Percentiles rank a stretch among this genome's conserved stretches.
These are phyloP conservation scores for Chrosomus eos DNA, from an alignment of 2,797 vertebrate genomes.

Conservation along the genomic window DNA sequence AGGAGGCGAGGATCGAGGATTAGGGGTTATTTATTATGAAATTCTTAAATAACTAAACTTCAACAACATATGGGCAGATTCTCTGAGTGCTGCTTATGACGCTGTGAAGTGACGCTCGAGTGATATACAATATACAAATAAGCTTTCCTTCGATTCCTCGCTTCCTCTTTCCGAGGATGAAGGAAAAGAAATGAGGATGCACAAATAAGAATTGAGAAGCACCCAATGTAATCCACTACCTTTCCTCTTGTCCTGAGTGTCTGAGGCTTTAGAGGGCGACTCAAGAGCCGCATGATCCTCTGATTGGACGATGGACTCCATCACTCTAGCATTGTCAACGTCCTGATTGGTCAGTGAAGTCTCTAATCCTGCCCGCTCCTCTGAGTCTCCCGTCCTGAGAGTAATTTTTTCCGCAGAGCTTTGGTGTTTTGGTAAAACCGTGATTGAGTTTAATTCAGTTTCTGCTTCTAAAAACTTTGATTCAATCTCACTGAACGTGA, in stretches of 20 bases:
- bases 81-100: too few relatives aligned
- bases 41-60: too few relatives aligned
- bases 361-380: conserved; percentile 16
- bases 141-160: too few relatives aligned
- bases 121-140: too few relatives aligned
- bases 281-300: conserved; percentile 60
- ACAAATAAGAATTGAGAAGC: too few relatives aligned
- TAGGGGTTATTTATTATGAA: too few relatives aligned
- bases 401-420: conserved; percentile 28
- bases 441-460: conserved; percentile 21
- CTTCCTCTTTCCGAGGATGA: too few relatives aligned
- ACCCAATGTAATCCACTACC: conserved; percentile 59
- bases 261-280: conserved; percentile 58
- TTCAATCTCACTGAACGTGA: neutral
- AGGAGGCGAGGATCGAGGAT: too few relatives aligned
- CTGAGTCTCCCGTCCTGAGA: conserved; percentile 62
- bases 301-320: conserved; percentile 33
- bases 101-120: too few relatives aligned
- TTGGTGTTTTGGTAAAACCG: conserved; percentile 47
- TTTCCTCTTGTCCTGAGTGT: conserved; percentile 72
- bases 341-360: conserved; percentile 42
- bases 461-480: conserved; percentile 10
- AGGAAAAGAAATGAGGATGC: too few relatives aligned
- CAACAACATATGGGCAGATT: too few relatives aligned
- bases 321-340: conserved; percentile 29